Percentiles rank a stretch among this genome's conserved stretches.
Conservation (phyloP, 2,888 invertebrate species). For the Psylliodes chrysocephalus region DNA sequence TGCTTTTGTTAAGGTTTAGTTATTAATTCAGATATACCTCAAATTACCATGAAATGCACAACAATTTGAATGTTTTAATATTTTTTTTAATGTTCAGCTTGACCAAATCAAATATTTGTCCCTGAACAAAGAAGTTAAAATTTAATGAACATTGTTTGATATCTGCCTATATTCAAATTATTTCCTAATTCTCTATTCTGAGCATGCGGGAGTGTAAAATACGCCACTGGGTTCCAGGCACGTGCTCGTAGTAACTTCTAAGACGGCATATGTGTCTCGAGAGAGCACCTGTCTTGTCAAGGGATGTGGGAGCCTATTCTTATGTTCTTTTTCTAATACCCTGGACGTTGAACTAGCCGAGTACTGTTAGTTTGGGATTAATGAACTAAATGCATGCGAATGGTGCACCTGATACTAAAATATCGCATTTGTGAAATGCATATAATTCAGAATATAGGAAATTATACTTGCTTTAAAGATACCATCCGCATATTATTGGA, state of each 20-base stretch:
- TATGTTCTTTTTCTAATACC: conserved; percentile 38
- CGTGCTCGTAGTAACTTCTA: conserved; percentile 14
- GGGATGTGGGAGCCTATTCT: conserved; percentile 48
- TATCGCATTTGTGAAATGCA: conserved; percentile 17
- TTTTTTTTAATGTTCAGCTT: too few relatives aligned
- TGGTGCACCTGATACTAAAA: conserved; percentile 33
- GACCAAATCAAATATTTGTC: too few relatives aligned
- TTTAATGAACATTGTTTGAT: too few relatives aligned
- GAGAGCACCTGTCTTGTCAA: conserved; percentile 46
- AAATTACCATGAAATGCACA: too few relatives aligned
- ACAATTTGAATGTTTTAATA: too few relatives aligned
- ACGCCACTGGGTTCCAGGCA: conserved; percentile 8
- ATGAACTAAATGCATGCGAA: conserved; percentile 44
- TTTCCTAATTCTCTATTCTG: neutral
- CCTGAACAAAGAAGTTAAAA: too few relatives aligned
- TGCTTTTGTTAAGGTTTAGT: too few relatives aligned
- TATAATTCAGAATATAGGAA: neutral
- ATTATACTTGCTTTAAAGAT: neutral
- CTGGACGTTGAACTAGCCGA: conserved; percentile 52
- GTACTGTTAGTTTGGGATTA: conserved; percentile 52
- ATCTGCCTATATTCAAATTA: too few relatives aligned
- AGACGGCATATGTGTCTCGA: conserved; percentile 39
- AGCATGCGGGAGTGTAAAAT: neutral
- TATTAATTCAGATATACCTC: too few relatives aligned
- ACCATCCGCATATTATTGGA: neutral